Conservation (phyloP, 2,797 vertebrate genomes). For the Eremophila alpestris region DNA sequence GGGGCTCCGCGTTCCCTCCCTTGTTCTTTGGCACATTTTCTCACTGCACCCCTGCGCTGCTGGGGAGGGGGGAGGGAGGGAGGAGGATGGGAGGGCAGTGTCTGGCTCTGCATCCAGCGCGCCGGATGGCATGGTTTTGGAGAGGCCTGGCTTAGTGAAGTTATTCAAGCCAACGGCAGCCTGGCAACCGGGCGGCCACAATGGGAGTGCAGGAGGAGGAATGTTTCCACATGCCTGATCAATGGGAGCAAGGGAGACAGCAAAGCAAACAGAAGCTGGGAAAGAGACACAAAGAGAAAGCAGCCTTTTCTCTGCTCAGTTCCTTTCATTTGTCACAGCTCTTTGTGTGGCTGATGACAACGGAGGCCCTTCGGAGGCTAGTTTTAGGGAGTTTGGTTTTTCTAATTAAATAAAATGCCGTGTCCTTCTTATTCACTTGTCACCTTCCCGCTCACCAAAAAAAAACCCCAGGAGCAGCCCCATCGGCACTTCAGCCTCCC, state of each 20-base stretch:
- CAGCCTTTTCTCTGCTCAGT: constrained; percentile 74
- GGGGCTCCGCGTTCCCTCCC: background rate
- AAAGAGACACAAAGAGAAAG: constrained; percentile 80
- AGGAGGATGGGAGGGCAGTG: constrained; percentile 41
- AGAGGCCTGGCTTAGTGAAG: constrained; percentile 75
- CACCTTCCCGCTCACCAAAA: constrained; percentile 15
- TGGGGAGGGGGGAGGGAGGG: constrained; percentile 21
- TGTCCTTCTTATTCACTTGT: constrained; percentile 65
- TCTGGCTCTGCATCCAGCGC: constrained; percentile 26
- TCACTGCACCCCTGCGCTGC: constrained; percentile 27
- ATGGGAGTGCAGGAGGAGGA: constrained; percentile 91
- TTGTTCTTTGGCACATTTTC: constrained; percentile 59
- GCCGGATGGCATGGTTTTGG: constrained; percentile 76
- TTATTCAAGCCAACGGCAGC: constrained; percentile 82
- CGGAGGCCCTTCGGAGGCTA: constrained; percentile 72
- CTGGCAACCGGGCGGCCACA: constrained; percentile 86
- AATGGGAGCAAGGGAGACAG: constrained; percentile 87
- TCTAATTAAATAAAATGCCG: constrained; percentile 64
- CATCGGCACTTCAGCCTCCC: background rate
- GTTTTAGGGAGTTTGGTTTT: constrained; percentile 72
- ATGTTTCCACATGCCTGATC: constrained; percentile 99
- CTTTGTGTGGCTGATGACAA: constrained; percentile 79
- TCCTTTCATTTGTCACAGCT: constrained; percentile 81
- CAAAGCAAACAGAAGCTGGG: constrained; percentile 87
- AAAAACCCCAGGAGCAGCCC: background rate